Conservation (phyloP, 2,113 vertebrate genomes). For the Oncorhynchus tshawytscha region DNA sequence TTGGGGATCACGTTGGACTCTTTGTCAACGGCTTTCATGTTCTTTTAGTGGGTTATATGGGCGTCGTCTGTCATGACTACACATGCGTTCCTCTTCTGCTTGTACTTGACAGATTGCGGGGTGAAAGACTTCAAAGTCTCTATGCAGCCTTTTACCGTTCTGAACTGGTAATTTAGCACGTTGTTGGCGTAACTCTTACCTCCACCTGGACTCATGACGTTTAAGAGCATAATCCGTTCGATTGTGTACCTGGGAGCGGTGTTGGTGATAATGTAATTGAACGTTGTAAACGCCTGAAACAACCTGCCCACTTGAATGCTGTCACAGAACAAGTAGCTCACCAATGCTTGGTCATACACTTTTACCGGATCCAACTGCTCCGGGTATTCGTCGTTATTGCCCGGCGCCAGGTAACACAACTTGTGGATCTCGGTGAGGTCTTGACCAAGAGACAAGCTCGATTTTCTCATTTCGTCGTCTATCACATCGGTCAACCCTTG, state of each 20-base stretch:
- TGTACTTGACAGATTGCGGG: slow-evolving; percentile 3
- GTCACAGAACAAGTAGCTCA: background rate
- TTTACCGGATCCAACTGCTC: background rate
- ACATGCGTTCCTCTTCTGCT: background rate
- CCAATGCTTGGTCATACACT: background rate
- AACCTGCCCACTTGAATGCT: background rate
- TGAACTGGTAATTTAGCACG: slow-evolving; percentile 1
- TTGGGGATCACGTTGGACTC: too few relatives aligned
- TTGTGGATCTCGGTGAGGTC: background rate
- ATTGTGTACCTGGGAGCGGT: background rate
- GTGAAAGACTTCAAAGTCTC: slow-evolving; percentile 1
- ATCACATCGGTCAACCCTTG: background rate
- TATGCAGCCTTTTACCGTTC: background rate
- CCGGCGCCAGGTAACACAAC: background rate
- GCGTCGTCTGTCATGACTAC: background rate
- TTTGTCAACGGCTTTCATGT: too few relatives aligned
- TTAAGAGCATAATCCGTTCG: background rate
- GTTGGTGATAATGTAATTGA: background rate
- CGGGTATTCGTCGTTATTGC: background rate
- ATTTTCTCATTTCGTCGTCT: background rate
- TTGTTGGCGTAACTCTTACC: background rate
- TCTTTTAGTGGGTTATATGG: too few relatives aligned
- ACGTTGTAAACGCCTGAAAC: background rate
- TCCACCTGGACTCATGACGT: background rate
- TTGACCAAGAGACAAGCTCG: background rate